Evolutionary conservation across 2,888 invertebrate genomes (phyloP), one percentile per base, ranked within the genome.

Genomic region (Scaptomyza reducta): DNA sequence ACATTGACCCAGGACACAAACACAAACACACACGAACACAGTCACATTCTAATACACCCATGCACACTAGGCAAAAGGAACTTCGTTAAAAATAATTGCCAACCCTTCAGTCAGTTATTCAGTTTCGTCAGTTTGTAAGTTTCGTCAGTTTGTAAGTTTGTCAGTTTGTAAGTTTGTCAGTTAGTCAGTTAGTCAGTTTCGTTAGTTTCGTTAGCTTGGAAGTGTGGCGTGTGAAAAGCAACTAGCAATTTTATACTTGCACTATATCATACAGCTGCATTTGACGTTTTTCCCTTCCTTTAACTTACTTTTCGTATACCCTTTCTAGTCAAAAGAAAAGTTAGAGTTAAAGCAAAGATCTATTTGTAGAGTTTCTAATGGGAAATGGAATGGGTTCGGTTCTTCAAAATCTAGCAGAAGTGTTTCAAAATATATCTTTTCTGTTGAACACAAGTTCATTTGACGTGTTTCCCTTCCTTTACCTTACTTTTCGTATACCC

Each of bases 81-180:
- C 40, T 86, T 83, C 80, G 84, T 83, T 87, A 84, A 77, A 87
- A 87, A 76, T 83, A 87, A 83, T 87, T 87, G 83, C 68, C 77
- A 77, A 64, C 71, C 63, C 63, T 67, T 40, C 40, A 40, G 35
- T 35, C 35, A 35, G 35, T 35, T n/a, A 35, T 56, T 18, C 40
- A 55, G 60, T 35, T 31, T 31, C 11, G 31, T 31, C 3, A 9
- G 31, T 31, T n/a, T n/a, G n/a, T n/a, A n/a, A n/a, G n/a, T n/a
- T n/a, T n/a, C n/a, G n/a, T n/a, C n/a, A n/a, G 9, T 10, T 9
- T 31, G 9, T 7, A 10, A 35, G 35, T 35, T n/a, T 1, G 59
- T 16, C 29, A 55, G 60, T 35, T 7, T 6, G 35, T 35, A 13
- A 33, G 33, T 33, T n/a, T 35, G n/a, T n/a, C n/a, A n/a, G n/a